Evolutionary conservation across 2,888 invertebrate genomes (phyloP).

Genomic region (Morinoia aosen): DNA sequence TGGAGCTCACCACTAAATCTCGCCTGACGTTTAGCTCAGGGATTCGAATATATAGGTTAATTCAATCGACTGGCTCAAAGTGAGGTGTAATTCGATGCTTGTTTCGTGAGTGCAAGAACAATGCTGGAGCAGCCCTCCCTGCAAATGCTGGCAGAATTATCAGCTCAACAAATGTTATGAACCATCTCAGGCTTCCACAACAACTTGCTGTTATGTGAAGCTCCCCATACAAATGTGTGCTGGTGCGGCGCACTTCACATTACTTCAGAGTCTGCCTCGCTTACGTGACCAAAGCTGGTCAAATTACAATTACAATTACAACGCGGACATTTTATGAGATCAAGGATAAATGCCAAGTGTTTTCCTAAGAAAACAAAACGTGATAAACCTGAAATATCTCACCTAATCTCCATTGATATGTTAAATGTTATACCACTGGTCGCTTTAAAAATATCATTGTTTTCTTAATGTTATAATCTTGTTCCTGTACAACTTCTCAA

Average conservation of each 20-base stretch:
- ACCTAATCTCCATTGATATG: no score
- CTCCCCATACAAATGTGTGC: not conserved
- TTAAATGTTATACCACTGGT: no score
- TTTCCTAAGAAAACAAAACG: not conserved
- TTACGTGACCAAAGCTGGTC: no score
- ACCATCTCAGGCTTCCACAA: not conserved
- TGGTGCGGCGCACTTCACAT: not conserved
- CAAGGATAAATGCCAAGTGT: not conserved
- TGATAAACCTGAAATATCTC: not conserved
- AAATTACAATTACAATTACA: no score
- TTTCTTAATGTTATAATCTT: no score
- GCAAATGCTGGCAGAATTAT: slow-evolving; percentile 9
- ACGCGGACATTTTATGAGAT: no score
- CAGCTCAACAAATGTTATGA: slow-evolving; percentile 7
- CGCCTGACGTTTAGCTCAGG: not conserved
- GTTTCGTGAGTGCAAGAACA: slow-evolving; percentile 6
- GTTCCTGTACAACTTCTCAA: no score
- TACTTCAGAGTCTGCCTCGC: no score
- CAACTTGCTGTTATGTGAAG: not conserved
- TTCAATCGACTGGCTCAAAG: not conserved
- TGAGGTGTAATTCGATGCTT: not conserved
- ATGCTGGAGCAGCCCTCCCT: slow-evolving; percentile 1
- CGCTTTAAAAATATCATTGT: no score
- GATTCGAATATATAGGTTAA: not conserved
- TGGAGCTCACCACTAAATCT: not conserved